Percentiles rank a stretch among this genome's conserved stretches.
Evolutionary conservation across 2,797 vertebrate species (phyloP).

Genomic region (Scolopax rusticola): DNA sequence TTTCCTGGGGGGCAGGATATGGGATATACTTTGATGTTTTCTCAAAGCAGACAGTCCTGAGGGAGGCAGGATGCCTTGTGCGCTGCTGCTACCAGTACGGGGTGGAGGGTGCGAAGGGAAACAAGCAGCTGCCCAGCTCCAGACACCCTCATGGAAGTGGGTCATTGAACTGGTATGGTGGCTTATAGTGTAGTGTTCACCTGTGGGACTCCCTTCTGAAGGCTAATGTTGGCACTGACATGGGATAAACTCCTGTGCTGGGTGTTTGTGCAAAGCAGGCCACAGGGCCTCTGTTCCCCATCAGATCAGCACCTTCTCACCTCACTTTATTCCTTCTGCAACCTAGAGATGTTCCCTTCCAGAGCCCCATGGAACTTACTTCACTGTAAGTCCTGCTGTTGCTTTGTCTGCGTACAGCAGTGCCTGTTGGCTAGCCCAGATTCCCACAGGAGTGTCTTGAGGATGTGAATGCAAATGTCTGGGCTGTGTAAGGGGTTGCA

Average conservation of each 20-base stretch:
- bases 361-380: not conserved
- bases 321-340: not conserved
- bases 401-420: not conserved
- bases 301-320: not conserved
- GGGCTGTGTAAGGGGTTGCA: not conserved
- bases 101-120: not conserved
- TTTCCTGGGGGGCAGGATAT: not conserved
- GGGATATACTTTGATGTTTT: not conserved
- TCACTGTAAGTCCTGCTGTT: not conserved
- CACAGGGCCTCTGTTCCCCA: not conserved
- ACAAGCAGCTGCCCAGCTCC: not conserved
- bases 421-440: not conserved
- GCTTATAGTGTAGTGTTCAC: not conserved
- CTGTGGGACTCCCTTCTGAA: not conserved
- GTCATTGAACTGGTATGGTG: not conserved
- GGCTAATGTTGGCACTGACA: not conserved
- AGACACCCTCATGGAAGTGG: not conserved
- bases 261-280: not conserved
- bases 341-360: not conserved
- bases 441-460: not conserved
- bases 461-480: not conserved
- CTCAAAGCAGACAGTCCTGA: not conserved
- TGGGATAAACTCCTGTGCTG: not conserved
- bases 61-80: not conserved
- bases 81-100: fast-evolving